These are phyloP conservation scores for Adelphocoris suturalis DNA, from an alignment of 2,888 invertebrate species.

Conservation along the genomic window DNA sequence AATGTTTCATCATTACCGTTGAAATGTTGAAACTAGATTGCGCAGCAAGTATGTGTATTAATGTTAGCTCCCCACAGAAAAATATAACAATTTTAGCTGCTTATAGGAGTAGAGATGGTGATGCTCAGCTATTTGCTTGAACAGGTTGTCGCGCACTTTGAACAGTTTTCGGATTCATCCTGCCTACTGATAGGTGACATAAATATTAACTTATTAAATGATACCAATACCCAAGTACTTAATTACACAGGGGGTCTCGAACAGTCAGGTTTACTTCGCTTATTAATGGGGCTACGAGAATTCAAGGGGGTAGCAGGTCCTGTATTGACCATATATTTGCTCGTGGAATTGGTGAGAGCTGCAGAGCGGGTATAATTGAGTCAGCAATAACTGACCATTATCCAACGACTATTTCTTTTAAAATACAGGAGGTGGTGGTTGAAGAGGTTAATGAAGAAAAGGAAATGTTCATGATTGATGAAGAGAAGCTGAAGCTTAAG, in stretches of 20 bases:
- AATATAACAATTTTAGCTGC: neutral
- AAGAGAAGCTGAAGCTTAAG: too few relatives aligned
- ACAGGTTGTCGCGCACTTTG: neutral
- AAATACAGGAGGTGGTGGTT: too few relatives aligned
- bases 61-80: neutral
- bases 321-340: too few relatives aligned
- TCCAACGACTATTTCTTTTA: too few relatives aligned
- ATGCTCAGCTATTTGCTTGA: slow-evolving; percentile 4
- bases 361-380: too few relatives aligned
- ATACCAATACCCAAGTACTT: slow-evolving; percentile 8
- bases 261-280: slow-evolving; percentile 12
- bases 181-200: slow-evolving; percentile 6
- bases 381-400: too few relatives aligned
- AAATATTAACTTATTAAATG: neutral
- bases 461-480: too few relatives aligned
- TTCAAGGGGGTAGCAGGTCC: neutral
- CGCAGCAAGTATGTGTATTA: neutral
- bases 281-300: slow-evolving; percentile 7
- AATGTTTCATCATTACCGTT: neutral
- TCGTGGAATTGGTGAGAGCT: too few relatives aligned
- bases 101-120: slow-evolving; percentile 1
- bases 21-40: neutral
- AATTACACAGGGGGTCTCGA: neutral
- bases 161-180: neutral
- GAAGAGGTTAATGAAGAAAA: too few relatives aligned